phyloP scores from a whole-genome alignment of 2,113 vertebrate genomes.

The Bubo bubo region DNA sequence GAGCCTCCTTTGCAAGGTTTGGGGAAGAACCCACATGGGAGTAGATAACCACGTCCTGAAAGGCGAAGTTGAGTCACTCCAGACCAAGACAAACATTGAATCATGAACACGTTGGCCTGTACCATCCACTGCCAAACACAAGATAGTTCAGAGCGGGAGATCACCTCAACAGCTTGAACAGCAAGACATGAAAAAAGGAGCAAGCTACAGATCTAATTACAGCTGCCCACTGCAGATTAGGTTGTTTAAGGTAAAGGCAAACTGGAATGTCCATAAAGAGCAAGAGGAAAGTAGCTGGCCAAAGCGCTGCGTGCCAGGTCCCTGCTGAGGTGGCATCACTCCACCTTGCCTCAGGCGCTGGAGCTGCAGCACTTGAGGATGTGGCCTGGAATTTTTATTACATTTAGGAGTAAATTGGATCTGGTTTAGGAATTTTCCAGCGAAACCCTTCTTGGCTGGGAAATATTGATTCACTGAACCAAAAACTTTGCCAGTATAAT shows the following conservation, averaged over 20 bases:
- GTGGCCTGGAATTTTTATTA: not conserved
- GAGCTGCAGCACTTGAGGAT: not conserved
- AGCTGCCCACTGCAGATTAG: not conserved
- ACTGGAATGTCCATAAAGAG: not conserved
- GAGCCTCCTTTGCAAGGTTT: not conserved
- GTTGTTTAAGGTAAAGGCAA: slow-evolving; percentile 23
- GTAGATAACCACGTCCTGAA: not conserved
- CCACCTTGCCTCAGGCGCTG: not conserved
- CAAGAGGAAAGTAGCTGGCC: not conserved
- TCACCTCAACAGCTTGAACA: not conserved
- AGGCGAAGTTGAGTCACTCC: not conserved
- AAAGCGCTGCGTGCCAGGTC: not conserved
- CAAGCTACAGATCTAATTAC: not conserved
- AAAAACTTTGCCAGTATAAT: not conserved
- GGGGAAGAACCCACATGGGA: not conserved
- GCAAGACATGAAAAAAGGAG: not conserved
- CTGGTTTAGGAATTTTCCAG: not conserved
- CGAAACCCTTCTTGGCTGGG: not conserved
- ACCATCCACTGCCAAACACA: not conserved
- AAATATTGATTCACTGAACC: not conserved
- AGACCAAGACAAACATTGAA: not conserved
- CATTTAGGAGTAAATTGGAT: not conserved
- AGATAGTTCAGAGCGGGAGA: not conserved
- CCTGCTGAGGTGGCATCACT: slow-evolving; percentile 6
- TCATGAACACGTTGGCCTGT: not conserved